Base-by-base conservation (phyloP, 2,888 invertebrate genomes). In the Pediacus dermestoides region DNA sequence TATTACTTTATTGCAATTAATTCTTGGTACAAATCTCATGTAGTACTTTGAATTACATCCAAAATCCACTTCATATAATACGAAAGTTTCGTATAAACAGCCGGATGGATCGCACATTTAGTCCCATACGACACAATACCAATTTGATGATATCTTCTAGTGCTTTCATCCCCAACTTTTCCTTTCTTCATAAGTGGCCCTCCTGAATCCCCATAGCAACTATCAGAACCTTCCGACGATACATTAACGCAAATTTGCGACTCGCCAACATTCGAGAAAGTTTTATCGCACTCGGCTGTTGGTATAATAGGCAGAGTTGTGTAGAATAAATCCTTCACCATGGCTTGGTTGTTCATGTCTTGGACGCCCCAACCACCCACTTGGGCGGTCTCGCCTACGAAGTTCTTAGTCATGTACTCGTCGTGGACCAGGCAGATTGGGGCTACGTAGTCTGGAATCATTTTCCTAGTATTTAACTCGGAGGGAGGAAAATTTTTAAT, bases 241-340 rank as follows among this genome's bases (percentile, higher is more conserved):
- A 18, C 21, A 18, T 18, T n/a, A 7, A 18, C 21, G 21, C 21
- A 18, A 18, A 18, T 18, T n/a, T 18, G 21, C 6, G 21, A 18
- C n/a, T 18, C 21, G n/a, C n/a, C n/a, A 18, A 18, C 21, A 18
- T 18, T 6, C 21, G 6, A 7, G 21, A 18, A 18, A n/a, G n/a
- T n/a, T n/a, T 6, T 18, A 6, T 7, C 6, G n/a, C 21, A 18
- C n/a, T 18, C n/a, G 6, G 6, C 21, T 18, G n/a, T 18, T 6
- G 21, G 6, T n/a, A n/a, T 18, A 7, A 18, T 18, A 18, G 21
- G 21, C 6, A 18, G 21, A 18, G 21, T 7, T 6, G 21, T 7
- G n/a, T 18, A 18, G 6, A 7, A 7, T 18, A 18, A n/a, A 18
- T 6, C 6, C 6, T 6, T 18, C 6, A 6, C n/a, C 6, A n/a